Evolutionary conservation across 2,113 vertebrate species (phyloP), one percentile per base, ranked within the genome.

Genomic region (Periophthalmus modestus): DNA sequence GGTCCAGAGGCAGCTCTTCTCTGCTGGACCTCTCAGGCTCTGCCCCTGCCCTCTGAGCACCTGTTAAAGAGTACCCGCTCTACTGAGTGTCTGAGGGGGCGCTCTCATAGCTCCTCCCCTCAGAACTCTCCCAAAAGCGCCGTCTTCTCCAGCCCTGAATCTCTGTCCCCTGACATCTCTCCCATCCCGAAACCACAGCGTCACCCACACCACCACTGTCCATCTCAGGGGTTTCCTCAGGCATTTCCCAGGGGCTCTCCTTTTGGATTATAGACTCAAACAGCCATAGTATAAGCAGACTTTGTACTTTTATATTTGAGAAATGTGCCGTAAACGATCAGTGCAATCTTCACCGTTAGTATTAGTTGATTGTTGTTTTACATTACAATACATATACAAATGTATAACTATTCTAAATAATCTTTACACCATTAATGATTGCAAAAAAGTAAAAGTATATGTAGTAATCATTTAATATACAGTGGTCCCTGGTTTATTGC

Each of bases 251-350:
- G 59, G 54, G 73, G 28, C 21, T 81, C 82, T 58, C 84, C 76
- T 36, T 69, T 61, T 62, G 77, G 78, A 79, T 87, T 77, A 23
- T 74, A 84, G 74, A 71, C 47, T 39, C 48, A 73, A 21, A 59
- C 28, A 33, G 23, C 2, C 2, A 3, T 46, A 21, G 23, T 5
- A 12, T 15, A 59, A 19, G 5, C 21, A 52, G 21, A 23, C 3
- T 73, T 68, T 78, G 50, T 78, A 79, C 34, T 72, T 79, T 12
- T 71, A 19, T 62, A 39, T 82, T 76, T 78, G 34, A 70, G 71
- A 62, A 52, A 15, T 6, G 15, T 18, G 48, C 15, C 15, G 18
- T 52, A 52, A 52, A 52, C 48, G 18, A 15, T 50, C 2, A 15
- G 16, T 16, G 18, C 18, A 52, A 52, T 52, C 16, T 18, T 52